Base-by-base conservation (phyloP, 1,140 invertebrate genomes). In the Camponotus pennsylvanicus region DNA sequence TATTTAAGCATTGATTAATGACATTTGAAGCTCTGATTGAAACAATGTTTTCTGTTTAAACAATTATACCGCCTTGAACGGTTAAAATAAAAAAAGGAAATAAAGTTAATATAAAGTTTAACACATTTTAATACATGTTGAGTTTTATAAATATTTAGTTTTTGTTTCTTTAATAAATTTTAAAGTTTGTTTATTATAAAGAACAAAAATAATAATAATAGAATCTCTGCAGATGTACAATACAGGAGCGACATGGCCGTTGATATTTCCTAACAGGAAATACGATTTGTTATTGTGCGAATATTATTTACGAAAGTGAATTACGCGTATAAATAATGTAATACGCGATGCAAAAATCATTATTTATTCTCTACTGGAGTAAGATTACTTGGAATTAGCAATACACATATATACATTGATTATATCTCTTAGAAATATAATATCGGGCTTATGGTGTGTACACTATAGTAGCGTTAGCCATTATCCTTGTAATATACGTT, bases 401-500 rank as follows among this genome's bases (percentile, higher is more conserved):
- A 82, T 71, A 61, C 4, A 49, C 49, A 18, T 52, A 52, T 73
- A 73, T 73, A 73, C 52, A 73, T 82, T 34, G 55, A 42, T 61
- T 61, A 75, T 63, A 61, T 75, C 55, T 55, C 55, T 59, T 45
- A 49, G 69, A 83, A 71, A 83, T 75, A 75, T 61, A 61, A 63
- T 40, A 45, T 27, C 18, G 55, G 27, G 45, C 18, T 61, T 61
- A 52, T 45, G 45, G 27, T 45, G 37, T 32, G 18, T 63, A 63
- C 57, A 83, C 27, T 4, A 83, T 18, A 52, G 55, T 83, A 55
- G 5, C 49, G 49, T 15, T 52, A 15, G 49, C 79, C 55, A 75
- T 83, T 83, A 83, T 61, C 55, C 55, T 83, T 75, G 79, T 83
- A 83, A 83, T 83, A 83, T 83, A 83, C 79, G 69, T 73, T 75